Percentiles rank a stretch among this genome's conserved stretches.
Conservation (phyloP, 2,113 vertebrate species). For the Aegotheles bennettii region DNA sequence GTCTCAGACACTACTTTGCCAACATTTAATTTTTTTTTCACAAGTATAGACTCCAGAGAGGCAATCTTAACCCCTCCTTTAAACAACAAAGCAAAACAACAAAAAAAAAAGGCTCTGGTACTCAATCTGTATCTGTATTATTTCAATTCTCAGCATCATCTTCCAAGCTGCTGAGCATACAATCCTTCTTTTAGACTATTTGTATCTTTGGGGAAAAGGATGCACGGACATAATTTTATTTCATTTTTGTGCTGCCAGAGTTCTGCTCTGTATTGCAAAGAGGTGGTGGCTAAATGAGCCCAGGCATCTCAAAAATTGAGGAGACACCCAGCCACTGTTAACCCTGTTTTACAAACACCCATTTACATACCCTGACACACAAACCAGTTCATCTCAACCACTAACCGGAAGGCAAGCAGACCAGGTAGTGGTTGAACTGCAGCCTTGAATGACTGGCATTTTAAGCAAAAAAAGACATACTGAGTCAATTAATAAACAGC, state of each 20-base stretch:
- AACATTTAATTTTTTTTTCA: neutral
- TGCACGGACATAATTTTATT: neutral
- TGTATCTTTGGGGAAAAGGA: slow-evolving; percentile 4
- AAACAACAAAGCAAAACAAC: neutral
- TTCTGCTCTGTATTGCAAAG: neutral
- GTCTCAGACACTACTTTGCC: neutral
- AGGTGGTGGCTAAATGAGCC: neutral
- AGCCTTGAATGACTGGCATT: neutral
- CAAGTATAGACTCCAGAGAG: neutral
- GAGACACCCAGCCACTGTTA: neutral
- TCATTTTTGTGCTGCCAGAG: neutral
- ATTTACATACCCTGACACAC: neutral
- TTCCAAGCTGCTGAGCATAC: neutral
- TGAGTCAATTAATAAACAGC: slow-evolving; percentile 13
- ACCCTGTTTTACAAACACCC: neutral
- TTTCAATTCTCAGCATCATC: neutral
- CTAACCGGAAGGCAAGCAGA: neutral
- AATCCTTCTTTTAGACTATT: neutral
- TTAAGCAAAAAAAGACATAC: neutral
- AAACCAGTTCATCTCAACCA: neutral
- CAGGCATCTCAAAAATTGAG: neutral
- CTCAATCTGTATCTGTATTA: neutral
- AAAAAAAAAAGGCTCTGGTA: neutral
- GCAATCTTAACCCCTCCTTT: neutral
- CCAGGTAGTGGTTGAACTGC: neutral